Evolutionary conservation across 1,140 invertebrate genomes (phyloP), one percentile per base, ranked within the genome.

Genomic region (Leptonema lineaticorne): DNA sequence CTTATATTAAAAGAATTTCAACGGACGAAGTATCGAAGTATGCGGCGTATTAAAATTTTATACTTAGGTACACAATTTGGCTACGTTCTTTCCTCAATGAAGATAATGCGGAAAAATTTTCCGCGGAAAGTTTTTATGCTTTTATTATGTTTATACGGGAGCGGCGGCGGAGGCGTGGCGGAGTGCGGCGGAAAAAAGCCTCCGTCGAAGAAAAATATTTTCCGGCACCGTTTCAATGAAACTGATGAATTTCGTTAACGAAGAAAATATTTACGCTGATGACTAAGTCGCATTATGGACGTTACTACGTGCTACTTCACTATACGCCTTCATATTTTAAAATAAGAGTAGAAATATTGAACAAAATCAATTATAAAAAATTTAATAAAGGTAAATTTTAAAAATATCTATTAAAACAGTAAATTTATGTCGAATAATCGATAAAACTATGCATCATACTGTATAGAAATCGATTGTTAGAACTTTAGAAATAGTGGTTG

Each of bases 251-350:
- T 41, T 59, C 28, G 6, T 41, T 24, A 53, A 11, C 8, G 7
- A 59, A 16, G 6, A 59, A 33, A 59, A 59, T 59, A 59, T 59
- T 59, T 59, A 59, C 57, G 57, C 16, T 22, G 33, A 59, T 41
- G 28, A 59, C 14, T 27, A 18, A 59, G 57, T 59, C 28, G 33
- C 18, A 16, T 59, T 59, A 16, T 33, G 33, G 29, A 18, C 16
- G 48, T 53, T 18, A 3, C 37, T 26, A 24, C 50, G 50, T 24
- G 20, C 27, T 53, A 20, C 18, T 24, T 53, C 22, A 53, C 27
- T 24, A 7, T 53, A 9, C 5, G 22, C 5, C n/a, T n/a, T n/a
- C n/a, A n/a, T n/a, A n/a, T n/a, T n/a, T n/a, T n/a, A n/a, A n/a
- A n/a, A n/a, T n/a, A n/a, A n/a, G n/a, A n/a, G n/a, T n/a, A n/a